phyloP scores from a whole-genome alignment of 2,797 vertebrate species.

The Mallotus villosus region DNA sequence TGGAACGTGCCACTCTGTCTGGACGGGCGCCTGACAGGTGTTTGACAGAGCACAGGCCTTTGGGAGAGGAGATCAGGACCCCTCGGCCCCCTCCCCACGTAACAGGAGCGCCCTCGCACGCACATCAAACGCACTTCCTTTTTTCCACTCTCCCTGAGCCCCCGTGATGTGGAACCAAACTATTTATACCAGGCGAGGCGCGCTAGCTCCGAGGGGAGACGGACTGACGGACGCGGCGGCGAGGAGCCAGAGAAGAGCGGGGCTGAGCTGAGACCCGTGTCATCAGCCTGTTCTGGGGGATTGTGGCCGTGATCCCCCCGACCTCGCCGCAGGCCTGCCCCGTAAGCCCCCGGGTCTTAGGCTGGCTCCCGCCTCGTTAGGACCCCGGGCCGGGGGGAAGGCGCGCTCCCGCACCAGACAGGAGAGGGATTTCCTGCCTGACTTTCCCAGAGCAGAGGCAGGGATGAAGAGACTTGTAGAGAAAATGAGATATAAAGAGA shows the following conservation, averaged over 20 bases:
- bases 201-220: constrained; percentile 41
- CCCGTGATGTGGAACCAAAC: constrained; percentile 52
- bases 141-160: constrained; percentile 35
- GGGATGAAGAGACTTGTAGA: constrained; percentile 65
- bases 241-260: constrained; percentile 38
- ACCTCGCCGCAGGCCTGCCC: constrained; percentile 59
- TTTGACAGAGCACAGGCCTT: constrained; percentile 69
- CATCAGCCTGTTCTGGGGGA: constrained; percentile 58
- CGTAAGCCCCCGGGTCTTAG: constrained; percentile 70
- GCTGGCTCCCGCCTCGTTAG: constrained; percentile 65
- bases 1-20: constrained; percentile 68
- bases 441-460: constrained; percentile 50
- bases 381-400: constrained; percentile 61
- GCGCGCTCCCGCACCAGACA: constrained; percentile 66
- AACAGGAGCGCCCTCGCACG: constrained; percentile 54
- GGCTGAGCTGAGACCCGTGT: constrained; percentile 60
- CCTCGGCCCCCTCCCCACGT: constrained; percentile 52
- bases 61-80: constrained; percentile 66
- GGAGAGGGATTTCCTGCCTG: constrained; percentile 68
- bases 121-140: constrained; percentile 59
- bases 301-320: constrained; percentile 66
- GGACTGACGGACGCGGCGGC: constrained; percentile 63
- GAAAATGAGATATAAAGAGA: constrained; percentile 71
- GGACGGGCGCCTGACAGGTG: constrained; percentile 64
- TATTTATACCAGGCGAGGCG: constrained; percentile 63